Evolutionary conservation across 2,113 vertebrate genomes (phyloP), one percentile per base, ranked within the genome.

Genomic region (Lepus europaeus): DNA sequence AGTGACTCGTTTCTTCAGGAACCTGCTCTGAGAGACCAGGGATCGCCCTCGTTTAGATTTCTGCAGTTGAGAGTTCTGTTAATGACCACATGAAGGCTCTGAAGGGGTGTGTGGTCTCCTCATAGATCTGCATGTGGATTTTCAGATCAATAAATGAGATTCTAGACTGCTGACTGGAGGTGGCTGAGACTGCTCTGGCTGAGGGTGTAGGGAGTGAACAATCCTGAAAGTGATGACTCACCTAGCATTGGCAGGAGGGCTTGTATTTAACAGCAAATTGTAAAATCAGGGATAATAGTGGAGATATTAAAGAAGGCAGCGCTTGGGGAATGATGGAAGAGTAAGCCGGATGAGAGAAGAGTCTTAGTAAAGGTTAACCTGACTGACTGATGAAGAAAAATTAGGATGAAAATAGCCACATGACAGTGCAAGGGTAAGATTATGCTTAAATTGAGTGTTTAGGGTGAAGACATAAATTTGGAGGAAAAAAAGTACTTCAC

Each of bases 101-200:
- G 36, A 16, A n/a, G 25, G 39, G 11, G 39, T 5, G 20, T 3
- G 1, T 9, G 6, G 10, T 0, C 61, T 88, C 36, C 2, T 36
- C 5, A 1, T 4, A 59, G 39, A 25, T 19, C 31, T 53, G 6
- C 2, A 16, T 1, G 5, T 20, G 33, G 22, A 20, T 1, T 16
- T 5, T n/a, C 12, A 1, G 4, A n/a, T 4, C 83, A 9, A 3
- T 7, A 23, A n/a, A 0, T 5, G 82, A 36, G 29, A 27, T 23
- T 2, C 0, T 3, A 6, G 70, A 7, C 39, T 19, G 0, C 17
- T 8, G 16, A 27, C 16, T 3, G 3, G 0, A 1, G 19, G 9
- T 27, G 0, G 1, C 9, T 20, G 4, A 0, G 23, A 45, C 31
- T 6, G 9, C 19, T 39, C 6, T 63, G 13, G 39, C 93, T 49